phyloP scores from a whole-genome alignment of 2,888 invertebrate species.

The Trissolcus japonicus region DNA sequence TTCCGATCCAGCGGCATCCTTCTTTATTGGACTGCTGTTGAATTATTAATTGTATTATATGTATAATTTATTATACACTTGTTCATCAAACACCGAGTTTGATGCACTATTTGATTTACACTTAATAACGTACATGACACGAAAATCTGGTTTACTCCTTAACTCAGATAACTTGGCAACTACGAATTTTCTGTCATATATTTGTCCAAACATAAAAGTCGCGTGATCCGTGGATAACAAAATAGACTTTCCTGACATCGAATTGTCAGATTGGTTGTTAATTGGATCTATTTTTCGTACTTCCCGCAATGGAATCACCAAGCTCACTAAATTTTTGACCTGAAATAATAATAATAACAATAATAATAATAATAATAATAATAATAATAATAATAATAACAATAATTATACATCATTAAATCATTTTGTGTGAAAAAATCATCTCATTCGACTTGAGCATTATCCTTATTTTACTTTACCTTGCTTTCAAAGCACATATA shows the following conservation, averaged over 20 bases:
- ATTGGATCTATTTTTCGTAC: conserved; percentile 86
- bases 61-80: background rate
- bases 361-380: background rate
- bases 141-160: conserved; percentile 81
- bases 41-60: background rate
- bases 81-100: background rate
- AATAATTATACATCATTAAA: background rate
- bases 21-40: background rate
- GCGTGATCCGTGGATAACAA: conserved; percentile 89
- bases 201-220: conserved; percentile 92
- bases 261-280: conserved; percentile 82
- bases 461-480: conserved; percentile 77
- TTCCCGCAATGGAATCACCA: conserved; percentile 93
- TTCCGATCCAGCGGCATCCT: background rate
- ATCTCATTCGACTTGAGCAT: too few species aligned
- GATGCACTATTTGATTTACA: background rate
- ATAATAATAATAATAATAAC: background rate
- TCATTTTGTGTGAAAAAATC: too few species aligned
- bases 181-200: conserved; percentile 91
- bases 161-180: conserved; percentile 93
- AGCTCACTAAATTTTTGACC: conserved; percentile 87
- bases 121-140: conserved; percentile 65
- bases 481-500: conserved; percentile 97
- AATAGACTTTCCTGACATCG: conserved; percentile 82
- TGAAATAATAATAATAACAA: conserved; percentile 68